A percentile compares a stretch with the other conserved stretches of the same genome.
These are phyloP conservation scores for Paramormyrops hopkinsi DNA, from an alignment of 2,797 vertebrate species.

Conservation along the genomic window DNA sequence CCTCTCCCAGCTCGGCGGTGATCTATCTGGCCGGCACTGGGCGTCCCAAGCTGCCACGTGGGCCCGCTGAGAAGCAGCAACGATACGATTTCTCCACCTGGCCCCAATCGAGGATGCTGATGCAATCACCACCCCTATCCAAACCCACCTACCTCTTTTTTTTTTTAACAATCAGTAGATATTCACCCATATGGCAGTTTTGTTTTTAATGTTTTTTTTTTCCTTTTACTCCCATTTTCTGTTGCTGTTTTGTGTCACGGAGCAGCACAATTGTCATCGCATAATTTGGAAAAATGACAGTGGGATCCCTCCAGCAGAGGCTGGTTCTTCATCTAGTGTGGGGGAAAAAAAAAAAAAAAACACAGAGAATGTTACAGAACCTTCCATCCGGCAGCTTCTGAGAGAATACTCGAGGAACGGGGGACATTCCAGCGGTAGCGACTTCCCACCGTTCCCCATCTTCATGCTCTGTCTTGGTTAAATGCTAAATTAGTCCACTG, in stretches of 20 bases:
- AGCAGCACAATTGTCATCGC: neutral
- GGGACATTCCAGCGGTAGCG: neutral
- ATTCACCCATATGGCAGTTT: neutral
- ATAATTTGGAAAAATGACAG: constrained; percentile 6
- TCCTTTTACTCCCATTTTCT: neutral
- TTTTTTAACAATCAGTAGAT: neutral
- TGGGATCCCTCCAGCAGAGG: neutral
- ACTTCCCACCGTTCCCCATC: neutral
- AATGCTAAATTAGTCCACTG: neutral
- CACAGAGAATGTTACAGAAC: neutral
- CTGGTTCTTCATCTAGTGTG: neutral
- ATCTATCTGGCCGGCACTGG: constrained; percentile 24
- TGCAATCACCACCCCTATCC: neutral
- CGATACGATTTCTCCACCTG: constrained; percentile 17
- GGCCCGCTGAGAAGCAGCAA: constrained; percentile 8
- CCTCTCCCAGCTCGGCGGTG: neutral
- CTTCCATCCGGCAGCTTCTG: neutral
- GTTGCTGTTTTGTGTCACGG: neutral
- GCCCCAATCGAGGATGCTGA: neutral
- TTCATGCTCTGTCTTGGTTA: neutral
- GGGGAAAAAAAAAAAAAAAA: neutral
- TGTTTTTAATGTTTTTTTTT: neutral
- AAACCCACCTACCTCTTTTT: neutral
- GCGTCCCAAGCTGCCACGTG: neutral
- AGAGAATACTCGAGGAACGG: neutral